A percentile compares a stretch with the other conserved stretches of the same genome.
Conservation (phyloP, 2,888 invertebrate genomes). For the Fragum sueziense region DNA sequence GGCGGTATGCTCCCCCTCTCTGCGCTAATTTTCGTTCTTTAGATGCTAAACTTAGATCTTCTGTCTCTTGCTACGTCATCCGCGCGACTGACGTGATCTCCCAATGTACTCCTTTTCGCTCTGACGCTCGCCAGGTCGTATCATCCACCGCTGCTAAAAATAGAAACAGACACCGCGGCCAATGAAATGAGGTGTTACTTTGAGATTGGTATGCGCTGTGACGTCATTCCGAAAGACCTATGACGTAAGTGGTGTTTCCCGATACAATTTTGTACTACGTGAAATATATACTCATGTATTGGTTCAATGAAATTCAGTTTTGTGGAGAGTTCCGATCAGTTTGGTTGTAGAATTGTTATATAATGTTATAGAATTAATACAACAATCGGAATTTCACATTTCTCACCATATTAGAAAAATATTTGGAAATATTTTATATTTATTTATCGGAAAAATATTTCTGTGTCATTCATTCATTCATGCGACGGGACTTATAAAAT, state of each 20-base stretch:
- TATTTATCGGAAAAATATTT: neutral
- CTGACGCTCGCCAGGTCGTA: constrained; percentile 39
- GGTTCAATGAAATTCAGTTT: constrained; percentile 43
- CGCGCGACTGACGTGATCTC: constrained; percentile 41
- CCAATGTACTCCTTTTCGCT: constrained; percentile 34
- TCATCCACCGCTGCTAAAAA: constrained; percentile 29
- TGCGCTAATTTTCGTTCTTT: constrained; percentile 40
- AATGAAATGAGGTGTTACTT: constrained; percentile 53
- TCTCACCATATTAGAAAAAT: neutral
- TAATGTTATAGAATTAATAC: neutral
- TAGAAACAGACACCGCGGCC: constrained; percentile 44
- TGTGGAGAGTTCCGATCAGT: constrained; percentile 21
- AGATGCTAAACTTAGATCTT: constrained; percentile 27
- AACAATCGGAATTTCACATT: neutral
- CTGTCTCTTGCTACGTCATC: constrained; percentile 39
- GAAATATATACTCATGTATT: constrained; percentile 48
- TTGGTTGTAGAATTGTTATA: constrained; percentile 2
- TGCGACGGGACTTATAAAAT: neutral
- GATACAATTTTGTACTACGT: constrained; percentile 56
- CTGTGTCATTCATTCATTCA: neutral
- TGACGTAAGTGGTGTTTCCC: constrained; percentile 64
- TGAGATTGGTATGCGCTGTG: constrained; percentile 39
- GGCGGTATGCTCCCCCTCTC: neutral
- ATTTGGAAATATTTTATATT: neutral
- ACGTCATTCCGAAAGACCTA: constrained; percentile 50